These are phyloP conservation scores for Cephus pulcher DNA, from an alignment of 2,888 invertebrate species.

Conservation along the genomic window DNA sequence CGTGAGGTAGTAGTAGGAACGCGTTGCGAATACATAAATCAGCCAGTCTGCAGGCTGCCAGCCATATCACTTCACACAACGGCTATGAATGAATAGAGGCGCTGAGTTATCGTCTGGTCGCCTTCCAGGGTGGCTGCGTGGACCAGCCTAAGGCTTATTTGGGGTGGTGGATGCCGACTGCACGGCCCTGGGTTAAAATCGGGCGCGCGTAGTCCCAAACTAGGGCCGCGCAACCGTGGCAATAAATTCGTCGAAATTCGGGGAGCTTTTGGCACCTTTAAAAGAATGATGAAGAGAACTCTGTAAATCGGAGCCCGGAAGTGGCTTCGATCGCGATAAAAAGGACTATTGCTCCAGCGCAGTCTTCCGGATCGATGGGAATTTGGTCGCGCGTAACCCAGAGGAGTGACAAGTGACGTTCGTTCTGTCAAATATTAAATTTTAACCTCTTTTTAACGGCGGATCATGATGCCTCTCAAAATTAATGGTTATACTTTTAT, in stretches of 20 bases:
- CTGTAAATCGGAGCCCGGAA: background rate
- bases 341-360: background rate
- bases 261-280: background rate
- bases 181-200: background rate
- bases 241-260: background rate
- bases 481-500: background rate
- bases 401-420: background rate
- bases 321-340: background rate
- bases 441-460: background rate
- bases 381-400: background rate
- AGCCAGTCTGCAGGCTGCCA: constrained; percentile 51
- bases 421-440: background rate
- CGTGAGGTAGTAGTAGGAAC: constrained; percentile 33
- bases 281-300: background rate
- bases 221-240: background rate
- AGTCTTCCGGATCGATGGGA: background rate
- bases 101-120: constrained; percentile 53
- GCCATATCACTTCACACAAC: constrained; percentile 54
- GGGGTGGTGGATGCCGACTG: background rate
- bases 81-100: constrained; percentile 54
- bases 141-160: background rate
- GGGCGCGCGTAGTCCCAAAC: background rate
- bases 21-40: constrained; percentile 54
- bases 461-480: background rate
- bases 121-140: constrained; percentile 31